Evolutionary conservation across 2,888 invertebrate species (phyloP).

Genomic region (Tinea semifulvella): DNA sequence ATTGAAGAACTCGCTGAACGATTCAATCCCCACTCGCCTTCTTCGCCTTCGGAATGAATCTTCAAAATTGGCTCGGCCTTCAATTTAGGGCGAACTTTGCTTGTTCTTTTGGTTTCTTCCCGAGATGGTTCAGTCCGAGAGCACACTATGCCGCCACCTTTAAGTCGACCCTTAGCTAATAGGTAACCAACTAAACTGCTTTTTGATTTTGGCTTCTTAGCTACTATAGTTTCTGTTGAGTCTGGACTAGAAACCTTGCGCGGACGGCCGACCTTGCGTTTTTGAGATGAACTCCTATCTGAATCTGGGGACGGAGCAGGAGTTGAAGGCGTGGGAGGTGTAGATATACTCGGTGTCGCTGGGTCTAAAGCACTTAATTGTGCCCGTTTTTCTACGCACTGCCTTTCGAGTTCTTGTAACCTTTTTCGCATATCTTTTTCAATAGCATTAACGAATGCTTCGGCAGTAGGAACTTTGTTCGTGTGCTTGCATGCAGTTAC

Average conservation of each 20-base stretch:
- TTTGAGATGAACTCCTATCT: conserved; percentile 70
- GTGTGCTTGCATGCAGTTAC: conserved; percentile 35
- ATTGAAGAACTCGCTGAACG: conserved; percentile 63
- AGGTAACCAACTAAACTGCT: conserved; percentile 73
- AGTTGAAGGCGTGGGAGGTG: conserved; percentile 51
- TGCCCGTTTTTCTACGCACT: conserved; percentile 84
- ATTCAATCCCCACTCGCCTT: conserved; percentile 51
- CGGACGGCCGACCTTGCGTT: conserved; percentile 84
- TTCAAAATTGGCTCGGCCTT: conserved; percentile 77
- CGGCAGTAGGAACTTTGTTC: conserved; percentile 49
- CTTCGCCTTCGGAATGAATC: conserved; percentile 64
- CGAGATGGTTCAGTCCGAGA: conserved; percentile 63
- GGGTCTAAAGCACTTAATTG: conserved; percentile 79
- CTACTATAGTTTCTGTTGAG: conserved; percentile 82
- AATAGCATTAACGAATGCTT: conserved; percentile 73
- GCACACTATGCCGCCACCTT: conserved; percentile 58
- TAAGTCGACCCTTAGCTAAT: conserved; percentile 71
- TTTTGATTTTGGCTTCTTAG: conserved; percentile 80
- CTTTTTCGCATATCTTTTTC: conserved; percentile 85
- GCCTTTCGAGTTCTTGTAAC: conserved; percentile 81
- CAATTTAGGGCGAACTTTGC: conserved; percentile 75
- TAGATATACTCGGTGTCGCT: conserved; percentile 48
- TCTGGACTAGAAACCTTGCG: conserved; percentile 74
- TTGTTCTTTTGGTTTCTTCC: conserved; percentile 49
- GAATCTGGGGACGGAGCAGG: conserved; percentile 57